These are phyloP conservation scores for Beris morrisii DNA, from an alignment of 2,888 invertebrate genomes.

Conservation along the genomic window DNA sequence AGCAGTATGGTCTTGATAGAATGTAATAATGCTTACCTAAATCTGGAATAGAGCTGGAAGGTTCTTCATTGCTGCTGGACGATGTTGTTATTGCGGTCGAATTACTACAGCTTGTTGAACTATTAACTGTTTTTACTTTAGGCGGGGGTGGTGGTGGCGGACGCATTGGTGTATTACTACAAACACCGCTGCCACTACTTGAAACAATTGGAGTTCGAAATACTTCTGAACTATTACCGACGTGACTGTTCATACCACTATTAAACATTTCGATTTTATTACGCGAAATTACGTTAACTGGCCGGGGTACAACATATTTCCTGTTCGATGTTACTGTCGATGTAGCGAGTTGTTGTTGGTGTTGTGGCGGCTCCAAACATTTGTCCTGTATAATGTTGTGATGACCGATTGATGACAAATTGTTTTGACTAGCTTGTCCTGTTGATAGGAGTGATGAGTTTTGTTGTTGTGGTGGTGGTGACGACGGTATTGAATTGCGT, in stretches of 20 bases:
- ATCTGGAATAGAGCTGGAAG: conserved; percentile 85
- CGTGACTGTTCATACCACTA: conserved; percentile 32
- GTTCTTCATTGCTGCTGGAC: conserved; percentile 67
- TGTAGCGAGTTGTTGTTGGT: conserved; percentile 25
- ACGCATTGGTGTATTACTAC: conserved; percentile 47
- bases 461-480: conserved; percentile 36
- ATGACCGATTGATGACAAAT: conserved; percentile 47
- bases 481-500: conserved; percentile 38
- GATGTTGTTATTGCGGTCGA: conserved; percentile 37
- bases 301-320: conserved; percentile 52
- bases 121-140: conserved; percentile 49
- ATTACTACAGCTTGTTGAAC: conserved; percentile 17
- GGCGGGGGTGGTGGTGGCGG: conserved; percentile 56
- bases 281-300: conserved; percentile 51
- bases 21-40: conserved; percentile 67
- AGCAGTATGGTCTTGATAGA: no score
- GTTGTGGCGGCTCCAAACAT: conserved; percentile 41
- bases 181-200: conserved; percentile 41
- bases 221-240: conserved; percentile 32
- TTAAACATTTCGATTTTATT: conserved; percentile 34
- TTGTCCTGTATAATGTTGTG: conserved; percentile 48
- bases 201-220: conserved; percentile 39
- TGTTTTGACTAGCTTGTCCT: conserved; percentile 35
- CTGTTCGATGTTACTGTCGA: conserved; percentile 42
- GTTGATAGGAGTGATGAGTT: conserved; percentile 31